phyloP scores from a whole-genome alignment of 1,140 invertebrate genomes.

The Brachionus rotundiformis region DNA sequence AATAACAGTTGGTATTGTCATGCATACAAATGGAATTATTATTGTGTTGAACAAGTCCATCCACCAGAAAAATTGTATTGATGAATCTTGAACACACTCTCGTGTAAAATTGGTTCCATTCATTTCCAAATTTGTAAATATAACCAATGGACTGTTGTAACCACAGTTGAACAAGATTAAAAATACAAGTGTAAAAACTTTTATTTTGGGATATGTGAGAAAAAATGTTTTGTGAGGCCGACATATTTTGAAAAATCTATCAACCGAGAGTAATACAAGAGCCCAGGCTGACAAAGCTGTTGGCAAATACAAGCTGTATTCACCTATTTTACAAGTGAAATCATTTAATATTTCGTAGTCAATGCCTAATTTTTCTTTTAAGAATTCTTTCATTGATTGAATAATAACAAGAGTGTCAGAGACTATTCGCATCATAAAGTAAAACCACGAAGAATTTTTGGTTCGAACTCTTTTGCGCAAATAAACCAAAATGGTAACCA shows the following conservation, averaged over 20 bases:
- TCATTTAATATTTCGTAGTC: background rate
- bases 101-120: background rate
- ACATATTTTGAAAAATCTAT: background rate
- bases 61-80: constrained; percentile 1
- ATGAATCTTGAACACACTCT: constrained; percentile 2
- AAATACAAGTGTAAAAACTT: background rate
- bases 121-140: background rate
- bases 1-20: background rate
- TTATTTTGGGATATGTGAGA: background rate
- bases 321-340: background rate
- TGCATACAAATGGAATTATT: background rate
- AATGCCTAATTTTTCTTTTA: background rate
- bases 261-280: background rate
- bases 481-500: background rate
- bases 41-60: background rate
- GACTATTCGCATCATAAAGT: background rate
- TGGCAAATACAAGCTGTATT: background rate
- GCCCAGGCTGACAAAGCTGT: background rate
- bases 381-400: background rate
- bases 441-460: background rate
- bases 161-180: background rate
- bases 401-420: background rate
- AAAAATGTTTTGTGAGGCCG: background rate
- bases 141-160: background rate
- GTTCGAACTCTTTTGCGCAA: background rate